Evolutionary conservation across 2,888 invertebrate genomes (phyloP), one percentile per base, ranked within the genome.

Genomic region (Ectropis crepuscularia): DNA sequence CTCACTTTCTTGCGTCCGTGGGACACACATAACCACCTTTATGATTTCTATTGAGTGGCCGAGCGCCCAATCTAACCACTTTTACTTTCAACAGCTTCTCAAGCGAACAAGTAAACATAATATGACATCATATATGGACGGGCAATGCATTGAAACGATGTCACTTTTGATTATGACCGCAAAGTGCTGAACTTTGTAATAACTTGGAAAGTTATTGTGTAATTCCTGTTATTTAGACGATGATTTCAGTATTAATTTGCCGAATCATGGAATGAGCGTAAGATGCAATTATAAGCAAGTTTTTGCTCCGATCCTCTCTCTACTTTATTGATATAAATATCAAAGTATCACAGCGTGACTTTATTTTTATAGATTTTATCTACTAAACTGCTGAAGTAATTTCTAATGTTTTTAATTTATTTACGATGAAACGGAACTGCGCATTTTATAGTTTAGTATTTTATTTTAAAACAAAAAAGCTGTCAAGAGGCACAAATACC

Each of bases 61-160:
- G 78, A 72, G 77, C 78, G 83, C 85, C 87, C 85, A 89, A 90
- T 83, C 83, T 70, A 77, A 85, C 88, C 80, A 90, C 90, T 91
- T 89, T 91, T 90, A 91, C 91, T 91, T 90, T 90, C 81, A 71
- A 80, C 72, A 71, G 68, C 76, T 74, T 71, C 77, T 77, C 73
- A 67, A 67, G 68, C 75, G 70, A 75, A 72, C 73, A 77, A 72
- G 76, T 78, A 79, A 82, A 80, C 74, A 74, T 69, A 61, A 73
- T 65, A 72, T 83, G 82, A 81, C 82, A 77, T 83, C 80, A 85
- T 63, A 85, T 63, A 62, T 63, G 60, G 36, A 41, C 57, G 51
- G 39, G 45, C 41, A 41, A 43, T 51, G 60, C 60, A 60, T 43
- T 53, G 53, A 61, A 69, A 68, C 58, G 64, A 66, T 72, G 70